Conservation (phyloP, 2,797 vertebrate genomes). For the Argentina silus region DNA sequence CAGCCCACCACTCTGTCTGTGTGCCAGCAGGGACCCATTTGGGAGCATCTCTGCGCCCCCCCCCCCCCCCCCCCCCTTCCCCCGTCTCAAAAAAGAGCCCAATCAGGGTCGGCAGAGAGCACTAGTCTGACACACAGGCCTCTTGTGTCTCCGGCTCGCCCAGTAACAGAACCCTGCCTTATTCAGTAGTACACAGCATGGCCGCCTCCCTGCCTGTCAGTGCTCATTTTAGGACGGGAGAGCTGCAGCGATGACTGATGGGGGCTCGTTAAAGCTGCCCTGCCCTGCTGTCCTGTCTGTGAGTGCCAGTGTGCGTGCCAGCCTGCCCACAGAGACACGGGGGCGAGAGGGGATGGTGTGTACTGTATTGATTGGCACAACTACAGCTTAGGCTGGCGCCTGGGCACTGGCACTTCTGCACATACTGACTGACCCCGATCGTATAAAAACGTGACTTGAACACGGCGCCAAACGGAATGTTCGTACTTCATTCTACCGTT, state of each 20-base stretch:
- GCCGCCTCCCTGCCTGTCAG: constrained; percentile 10
- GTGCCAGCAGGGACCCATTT: not conserved
- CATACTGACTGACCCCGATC: constrained; percentile 22
- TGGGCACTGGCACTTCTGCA: constrained; percentile 45
- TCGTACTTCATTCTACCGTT: not conserved
- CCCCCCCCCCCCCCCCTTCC: constrained; percentile 9
- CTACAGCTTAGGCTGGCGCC: constrained; percentile 56
- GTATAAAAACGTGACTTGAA: constrained; percentile 49
- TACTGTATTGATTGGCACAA: constrained; percentile 63
- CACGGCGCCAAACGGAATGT: constrained; percentile 34
- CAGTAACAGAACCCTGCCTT: not conserved
- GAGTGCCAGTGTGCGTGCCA: constrained; percentile 50
- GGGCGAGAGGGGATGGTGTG: constrained; percentile 52
- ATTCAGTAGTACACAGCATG: not conserved
- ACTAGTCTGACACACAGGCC: not conserved
- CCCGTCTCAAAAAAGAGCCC: not conserved
- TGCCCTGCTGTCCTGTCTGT: constrained; percentile 7
- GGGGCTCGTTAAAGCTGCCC: constrained; percentile 19
- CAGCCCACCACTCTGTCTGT: not conserved
- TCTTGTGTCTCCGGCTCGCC: not conserved
- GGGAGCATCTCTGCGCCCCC: not conserved
- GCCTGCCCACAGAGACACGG: constrained; percentile 50
- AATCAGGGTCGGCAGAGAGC: not conserved
- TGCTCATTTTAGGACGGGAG: constrained; percentile 7
- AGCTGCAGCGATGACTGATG: constrained; percentile 16